phyloP scores from a whole-genome alignment of 2,888 invertebrate species.

The Magallana nippona region DNA sequence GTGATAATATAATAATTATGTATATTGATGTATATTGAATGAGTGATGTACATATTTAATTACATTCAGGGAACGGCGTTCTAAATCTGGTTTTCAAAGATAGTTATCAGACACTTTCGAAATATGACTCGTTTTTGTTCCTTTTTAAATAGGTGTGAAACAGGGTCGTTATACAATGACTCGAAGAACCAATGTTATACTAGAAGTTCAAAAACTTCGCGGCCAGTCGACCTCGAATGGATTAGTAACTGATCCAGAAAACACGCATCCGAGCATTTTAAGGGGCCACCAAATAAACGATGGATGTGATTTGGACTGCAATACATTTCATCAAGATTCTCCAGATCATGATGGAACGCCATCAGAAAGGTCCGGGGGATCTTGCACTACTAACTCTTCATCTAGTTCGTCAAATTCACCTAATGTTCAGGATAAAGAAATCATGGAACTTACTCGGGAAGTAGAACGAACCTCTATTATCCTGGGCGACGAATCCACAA shows the following conservation, averaged over 20 bases:
- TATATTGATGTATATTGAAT: too few relatives aligned
- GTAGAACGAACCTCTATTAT: background rate
- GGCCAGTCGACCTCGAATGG: background rate
- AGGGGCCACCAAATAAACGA: too few relatives aligned
- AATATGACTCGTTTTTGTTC: background rate
- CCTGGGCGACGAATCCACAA: background rate
- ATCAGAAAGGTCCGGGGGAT: background rate
- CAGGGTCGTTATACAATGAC: conserved; percentile 5
- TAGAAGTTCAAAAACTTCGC: conserved; percentile 8
- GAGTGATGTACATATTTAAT: too few relatives aligned
- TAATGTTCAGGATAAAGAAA: background rate
- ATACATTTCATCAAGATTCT: background rate
- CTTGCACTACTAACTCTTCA: too few relatives aligned
- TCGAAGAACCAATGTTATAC: background rate
- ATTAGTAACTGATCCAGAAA: background rate
- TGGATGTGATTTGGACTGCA: too few relatives aligned
- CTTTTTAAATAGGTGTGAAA: background rate
- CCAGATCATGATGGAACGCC: background rate
- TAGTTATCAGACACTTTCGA: background rate
- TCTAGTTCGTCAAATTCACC: background rate
- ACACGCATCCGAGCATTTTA: background rate
- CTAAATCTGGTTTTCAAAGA: too few relatives aligned
- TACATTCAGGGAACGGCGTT: too few relatives aligned
- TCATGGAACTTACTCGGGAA: background rate
- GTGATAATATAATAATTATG: too few relatives aligned